Percentiles rank a stretch among this genome's conserved stretches.
Evolutionary conservation across 2,888 invertebrate species (phyloP).

Genomic region (Yponomeuta cagnagella): DNA sequence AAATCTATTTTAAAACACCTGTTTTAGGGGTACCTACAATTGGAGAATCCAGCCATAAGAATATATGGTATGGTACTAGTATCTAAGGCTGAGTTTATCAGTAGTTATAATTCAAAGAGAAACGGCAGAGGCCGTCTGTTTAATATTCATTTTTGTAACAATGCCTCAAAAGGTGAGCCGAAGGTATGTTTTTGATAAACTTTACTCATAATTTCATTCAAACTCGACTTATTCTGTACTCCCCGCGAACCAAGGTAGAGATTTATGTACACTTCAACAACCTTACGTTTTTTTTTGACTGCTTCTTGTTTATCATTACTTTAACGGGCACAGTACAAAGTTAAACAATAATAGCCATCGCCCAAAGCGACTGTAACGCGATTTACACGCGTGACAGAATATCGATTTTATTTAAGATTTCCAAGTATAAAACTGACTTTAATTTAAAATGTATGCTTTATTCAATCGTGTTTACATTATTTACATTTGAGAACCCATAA

Average conservation of each 20-base stretch:
- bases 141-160: background rate
- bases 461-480: no score
- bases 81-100: no score
- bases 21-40: no score
- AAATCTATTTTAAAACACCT: no score
- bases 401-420: no score
- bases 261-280: conserved; percentile 1
- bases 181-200: conserved; percentile 3
- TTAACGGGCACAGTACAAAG: background rate
- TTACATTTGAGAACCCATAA: no score
- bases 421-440: no score
- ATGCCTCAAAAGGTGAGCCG: background rate
- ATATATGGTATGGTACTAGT: no score
- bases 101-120: background rate
- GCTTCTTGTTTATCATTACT: background rate
- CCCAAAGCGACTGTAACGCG: no score
- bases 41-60: no score
- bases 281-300: background rate
- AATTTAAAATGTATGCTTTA: no score
- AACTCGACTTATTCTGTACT: background rate
- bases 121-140: background rate
- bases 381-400: no score
- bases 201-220: conserved; percentile 2
- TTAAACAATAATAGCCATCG: background rate
- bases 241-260: background rate